Conservation (phyloP, 2,888 invertebrate species). For the Endotricha flammealis region DNA sequence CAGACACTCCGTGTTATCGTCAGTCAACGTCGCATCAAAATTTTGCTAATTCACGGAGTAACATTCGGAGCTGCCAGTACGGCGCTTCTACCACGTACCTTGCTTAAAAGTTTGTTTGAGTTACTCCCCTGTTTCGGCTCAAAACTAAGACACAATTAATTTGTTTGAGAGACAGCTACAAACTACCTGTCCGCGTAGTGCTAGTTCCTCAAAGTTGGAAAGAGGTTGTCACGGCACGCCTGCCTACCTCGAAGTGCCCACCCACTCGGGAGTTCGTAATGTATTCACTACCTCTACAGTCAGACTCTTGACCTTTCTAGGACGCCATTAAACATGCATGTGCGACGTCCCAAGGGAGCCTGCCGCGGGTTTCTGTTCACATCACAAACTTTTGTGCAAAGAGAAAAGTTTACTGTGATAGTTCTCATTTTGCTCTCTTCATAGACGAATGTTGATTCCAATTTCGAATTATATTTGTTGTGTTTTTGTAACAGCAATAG, state of each 20-base stretch:
- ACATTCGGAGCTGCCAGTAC: slow-evolving; percentile 35
- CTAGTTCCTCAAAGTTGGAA: slow-evolving; percentile 56
- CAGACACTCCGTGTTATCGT: slow-evolving; percentile 32
- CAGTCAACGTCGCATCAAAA: slow-evolving; percentile 43
- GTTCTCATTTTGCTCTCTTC: slow-evolving; percentile 57
- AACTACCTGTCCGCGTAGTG: slow-evolving; percentile 65
- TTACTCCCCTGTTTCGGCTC: slow-evolving; percentile 59
- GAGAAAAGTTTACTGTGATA: slow-evolving; percentile 64
- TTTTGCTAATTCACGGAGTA: slow-evolving; percentile 46
- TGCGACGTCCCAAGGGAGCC: slow-evolving; percentile 54
- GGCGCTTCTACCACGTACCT: slow-evolving; percentile 50
- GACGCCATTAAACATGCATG: slow-evolving; percentile 74
- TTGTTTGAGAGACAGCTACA: slow-evolving; percentile 72
- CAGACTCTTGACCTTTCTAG: slow-evolving; percentile 72
- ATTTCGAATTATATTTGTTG: slow-evolving; percentile 36
- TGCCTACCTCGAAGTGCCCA: slow-evolving; percentile 39
- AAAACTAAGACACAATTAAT: slow-evolving; percentile 72
- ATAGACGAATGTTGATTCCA: slow-evolving; percentile 39
- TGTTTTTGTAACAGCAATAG: slow-evolving; percentile 31
- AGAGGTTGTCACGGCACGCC: slow-evolving; percentile 55
- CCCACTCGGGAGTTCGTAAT: slow-evolving; percentile 55
- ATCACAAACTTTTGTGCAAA: slow-evolving; percentile 65
- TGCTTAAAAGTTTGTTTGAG: slow-evolving; percentile 62
- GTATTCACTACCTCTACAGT: slow-evolving; percentile 65
- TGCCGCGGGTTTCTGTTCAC: slow-evolving; percentile 58